Evolutionary conservation across 2,888 invertebrate genomes (phyloP).

Genomic region (Latrodectus hesperus): DNA sequence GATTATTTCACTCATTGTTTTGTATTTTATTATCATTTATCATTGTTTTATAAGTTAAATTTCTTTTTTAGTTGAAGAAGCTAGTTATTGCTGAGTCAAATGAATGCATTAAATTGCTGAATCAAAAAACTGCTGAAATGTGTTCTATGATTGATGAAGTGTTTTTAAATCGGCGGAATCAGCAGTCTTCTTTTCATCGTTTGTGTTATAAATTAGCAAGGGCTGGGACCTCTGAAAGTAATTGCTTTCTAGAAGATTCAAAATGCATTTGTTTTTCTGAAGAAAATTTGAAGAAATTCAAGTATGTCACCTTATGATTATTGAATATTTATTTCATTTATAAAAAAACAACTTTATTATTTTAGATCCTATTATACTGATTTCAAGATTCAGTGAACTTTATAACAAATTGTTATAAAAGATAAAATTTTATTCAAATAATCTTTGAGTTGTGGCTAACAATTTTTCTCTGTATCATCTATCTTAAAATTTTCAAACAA

Average conservation of each 20-base stretch:
- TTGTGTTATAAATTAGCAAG: neutral
- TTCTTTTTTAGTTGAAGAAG: neutral
- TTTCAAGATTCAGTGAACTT: no score
- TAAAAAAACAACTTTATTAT: no score
- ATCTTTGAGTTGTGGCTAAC: no score
- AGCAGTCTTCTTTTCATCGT: neutral
- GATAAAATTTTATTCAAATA: no score
- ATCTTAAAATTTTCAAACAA: no score
- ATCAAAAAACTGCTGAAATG: neutral
- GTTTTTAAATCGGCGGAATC: neutral
- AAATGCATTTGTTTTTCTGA: neutral
- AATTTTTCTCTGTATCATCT: no score
- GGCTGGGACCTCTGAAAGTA: neutral
- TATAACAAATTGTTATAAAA: no score
- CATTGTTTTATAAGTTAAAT: no score
- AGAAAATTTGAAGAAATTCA: neutral
- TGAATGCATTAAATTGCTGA: neutral
- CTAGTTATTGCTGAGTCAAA: neutral
- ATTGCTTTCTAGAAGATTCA: neutral
- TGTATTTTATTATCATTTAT: neutral
- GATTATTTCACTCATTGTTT: neutral
- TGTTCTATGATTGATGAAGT: neutral
- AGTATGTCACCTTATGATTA: neutral
- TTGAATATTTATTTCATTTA: no score
- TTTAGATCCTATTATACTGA: no score